Percentiles rank a stretch among this genome's conserved stretches.
These are phyloP conservation scores for Notospermus geniculatus DNA, from an alignment of 1,140 invertebrate species.

Conservation along the genomic window DNA sequence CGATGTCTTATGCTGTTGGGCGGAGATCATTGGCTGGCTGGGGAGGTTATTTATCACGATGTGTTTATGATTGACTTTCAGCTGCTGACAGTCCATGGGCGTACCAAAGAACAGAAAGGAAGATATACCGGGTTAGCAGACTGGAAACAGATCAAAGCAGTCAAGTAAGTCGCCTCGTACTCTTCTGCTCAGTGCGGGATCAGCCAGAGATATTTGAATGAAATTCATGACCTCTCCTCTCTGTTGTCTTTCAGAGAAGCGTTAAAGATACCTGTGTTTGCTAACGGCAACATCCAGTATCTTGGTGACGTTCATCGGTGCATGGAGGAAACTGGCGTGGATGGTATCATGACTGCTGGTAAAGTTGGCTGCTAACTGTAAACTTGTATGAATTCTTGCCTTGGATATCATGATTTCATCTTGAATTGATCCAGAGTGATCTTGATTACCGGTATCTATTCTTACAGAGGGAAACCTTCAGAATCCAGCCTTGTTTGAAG, in stretches of 20 bases:
- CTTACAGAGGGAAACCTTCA: constrained; percentile 88
- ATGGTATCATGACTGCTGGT: constrained; percentile 69
- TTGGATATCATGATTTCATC: too few relatives aligned
- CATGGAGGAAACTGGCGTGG: constrained; percentile 78
- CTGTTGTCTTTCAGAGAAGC: constrained; percentile 65
- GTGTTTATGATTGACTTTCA: constrained; percentile 29
- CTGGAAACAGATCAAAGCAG: constrained; percentile 90
- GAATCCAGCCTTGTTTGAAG: constrained; percentile 86
- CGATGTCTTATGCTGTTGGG: too few relatives aligned
- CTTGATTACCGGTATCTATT: constrained; percentile 3
- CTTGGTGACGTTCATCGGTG: constrained; percentile 84
- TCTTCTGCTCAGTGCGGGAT: constrained; percentile 15
- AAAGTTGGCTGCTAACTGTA: too few relatives aligned
- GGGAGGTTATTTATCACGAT: too few relatives aligned
- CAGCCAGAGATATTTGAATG: neutral
- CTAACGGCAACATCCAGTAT: constrained; percentile 97
- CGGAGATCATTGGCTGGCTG: too few relatives aligned
- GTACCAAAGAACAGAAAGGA: constrained; percentile 95
- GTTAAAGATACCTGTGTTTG: constrained; percentile 89
- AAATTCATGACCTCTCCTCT: constrained; percentile 9
- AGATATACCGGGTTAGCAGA: constrained; percentile 88
- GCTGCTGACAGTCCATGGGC: constrained; percentile 90
- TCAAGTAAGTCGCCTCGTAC: constrained; percentile 80
- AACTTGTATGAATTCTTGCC: too few relatives aligned
- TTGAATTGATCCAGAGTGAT: too few relatives aligned